Percentiles rank a stretch among this genome's conserved stretches.
phyloP scores from a whole-genome alignment of 2,113 vertebrate species.

The Ginglymostoma cirratum region DNA sequence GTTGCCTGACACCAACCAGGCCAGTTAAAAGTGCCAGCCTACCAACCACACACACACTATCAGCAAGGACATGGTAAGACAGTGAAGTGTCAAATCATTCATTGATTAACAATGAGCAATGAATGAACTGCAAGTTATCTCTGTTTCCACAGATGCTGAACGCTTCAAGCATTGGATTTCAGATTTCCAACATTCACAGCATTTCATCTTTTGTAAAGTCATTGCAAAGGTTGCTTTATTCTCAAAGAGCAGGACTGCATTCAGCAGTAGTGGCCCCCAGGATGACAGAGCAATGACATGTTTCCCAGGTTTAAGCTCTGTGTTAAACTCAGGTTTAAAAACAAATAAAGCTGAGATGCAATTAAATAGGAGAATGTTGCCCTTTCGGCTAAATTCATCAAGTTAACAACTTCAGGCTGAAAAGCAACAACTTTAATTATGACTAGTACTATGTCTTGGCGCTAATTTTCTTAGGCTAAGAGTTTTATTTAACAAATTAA shows the following conservation, averaged over 20 bases:
- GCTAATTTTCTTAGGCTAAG: neutral
- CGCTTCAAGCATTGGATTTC: neutral
- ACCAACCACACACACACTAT: too few relatives aligned
- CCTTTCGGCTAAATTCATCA: too few relatives aligned
- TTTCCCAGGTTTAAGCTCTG: neutral
- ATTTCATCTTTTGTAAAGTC: neutral
- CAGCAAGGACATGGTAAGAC: too few relatives aligned
- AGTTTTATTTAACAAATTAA: neutral
- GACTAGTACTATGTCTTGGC: neutral
- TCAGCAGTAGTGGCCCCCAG: neutral
- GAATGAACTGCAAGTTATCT: too few relatives aligned
- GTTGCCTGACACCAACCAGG: neutral
- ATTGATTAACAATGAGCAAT: too few relatives aligned
- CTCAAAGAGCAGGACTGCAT: neutral
- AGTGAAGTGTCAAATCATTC: too few relatives aligned
- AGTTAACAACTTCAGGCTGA: neutral
- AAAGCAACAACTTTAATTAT: constrained; percentile 28
- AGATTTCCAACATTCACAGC: too few relatives aligned
- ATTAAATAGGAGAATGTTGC: neutral
- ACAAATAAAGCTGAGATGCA: neutral
- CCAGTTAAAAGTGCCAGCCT: too few relatives aligned
- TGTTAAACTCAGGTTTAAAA: neutral
- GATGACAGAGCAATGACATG: neutral
- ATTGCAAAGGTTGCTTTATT: neutral
- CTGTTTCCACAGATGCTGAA: neutral